These are phyloP conservation scores for Ataeniobius toweri DNA, from an alignment of 2,797 vertebrate species.

Conservation along the genomic window DNA sequence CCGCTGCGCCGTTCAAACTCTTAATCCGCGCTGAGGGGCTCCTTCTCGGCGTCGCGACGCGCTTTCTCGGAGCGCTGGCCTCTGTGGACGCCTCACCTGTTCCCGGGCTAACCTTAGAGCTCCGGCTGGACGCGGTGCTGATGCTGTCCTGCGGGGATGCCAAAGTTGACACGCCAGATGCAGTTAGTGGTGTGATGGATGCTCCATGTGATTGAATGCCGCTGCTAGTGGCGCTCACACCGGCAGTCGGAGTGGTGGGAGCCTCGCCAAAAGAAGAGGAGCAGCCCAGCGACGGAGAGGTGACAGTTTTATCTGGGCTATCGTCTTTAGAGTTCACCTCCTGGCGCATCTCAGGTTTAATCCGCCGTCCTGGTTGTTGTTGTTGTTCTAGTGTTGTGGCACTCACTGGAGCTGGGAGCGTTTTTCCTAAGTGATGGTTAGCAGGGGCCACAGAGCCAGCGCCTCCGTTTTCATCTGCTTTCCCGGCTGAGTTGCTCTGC, in stretches of 20 bases:
- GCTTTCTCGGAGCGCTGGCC: slow-evolving; percentile 69
- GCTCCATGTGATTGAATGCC: slow-evolving; percentile 81
- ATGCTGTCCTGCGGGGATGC: slow-evolving; percentile 71
- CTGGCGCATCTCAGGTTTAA: slow-evolving; percentile 74
- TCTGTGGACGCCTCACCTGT: slow-evolving; percentile 64
- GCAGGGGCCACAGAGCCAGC: slow-evolving; percentile 74
- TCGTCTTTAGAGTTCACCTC: slow-evolving; percentile 76
- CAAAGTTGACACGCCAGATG: slow-evolving; percentile 79
- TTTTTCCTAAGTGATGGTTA: slow-evolving; percentile 82
- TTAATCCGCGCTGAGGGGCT: slow-evolving; percentile 71
- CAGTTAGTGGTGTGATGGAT: slow-evolving; percentile 77
- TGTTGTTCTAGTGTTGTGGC: slow-evolving; percentile 81
- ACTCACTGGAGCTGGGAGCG: slow-evolving; percentile 79
- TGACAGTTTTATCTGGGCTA: slow-evolving; percentile 69
- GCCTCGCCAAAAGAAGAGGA: slow-evolving; percentile 50
- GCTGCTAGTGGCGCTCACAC: slow-evolving; percentile 75
- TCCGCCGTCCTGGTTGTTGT: slow-evolving; percentile 71
- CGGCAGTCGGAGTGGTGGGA: slow-evolving; percentile 56
- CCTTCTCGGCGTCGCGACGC: slow-evolving; percentile 69
- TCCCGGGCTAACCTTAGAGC: slow-evolving; percentile 49
- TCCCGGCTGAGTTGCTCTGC: slow-evolving; percentile 71
- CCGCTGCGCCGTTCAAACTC: slow-evolving; percentile 81
- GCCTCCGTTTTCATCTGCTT: slow-evolving; percentile 74
- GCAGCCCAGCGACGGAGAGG: slow-evolving; percentile 52
- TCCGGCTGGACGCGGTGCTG: slow-evolving; percentile 63